phyloP scores from a whole-genome alignment of 2,113 vertebrate genomes.

The Oxyura jamaicensis region DNA sequence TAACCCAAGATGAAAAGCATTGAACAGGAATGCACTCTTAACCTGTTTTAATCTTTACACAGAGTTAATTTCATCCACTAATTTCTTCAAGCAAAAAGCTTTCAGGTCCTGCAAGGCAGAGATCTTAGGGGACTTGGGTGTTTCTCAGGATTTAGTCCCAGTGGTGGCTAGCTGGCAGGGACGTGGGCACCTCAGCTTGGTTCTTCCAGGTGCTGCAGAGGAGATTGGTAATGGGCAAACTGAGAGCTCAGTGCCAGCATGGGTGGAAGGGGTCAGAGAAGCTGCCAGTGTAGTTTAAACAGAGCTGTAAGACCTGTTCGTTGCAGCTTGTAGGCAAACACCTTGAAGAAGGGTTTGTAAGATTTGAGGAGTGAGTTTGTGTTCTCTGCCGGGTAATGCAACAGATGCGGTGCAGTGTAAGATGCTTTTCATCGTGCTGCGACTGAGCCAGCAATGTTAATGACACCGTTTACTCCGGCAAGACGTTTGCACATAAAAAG shows the following conservation, averaged over 20 bases:
- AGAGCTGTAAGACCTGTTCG: not conserved
- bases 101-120: not conserved
- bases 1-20: not conserved
- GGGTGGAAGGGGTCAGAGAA: not conserved
- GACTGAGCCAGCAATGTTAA: not conserved
- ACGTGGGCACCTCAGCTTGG: fast-evolving
- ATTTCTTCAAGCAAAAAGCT: not conserved
- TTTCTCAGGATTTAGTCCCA: not conserved
- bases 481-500: not conserved
- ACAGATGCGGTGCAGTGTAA: not conserved
- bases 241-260: not conserved
- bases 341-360: not conserved
- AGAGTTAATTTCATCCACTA: not conserved
- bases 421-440: not conserved
- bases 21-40: not conserved
- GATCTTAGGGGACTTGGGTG: not conserved
- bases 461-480: not conserved
- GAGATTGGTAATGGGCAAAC: not conserved
- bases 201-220: not conserved
- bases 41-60: not conserved
- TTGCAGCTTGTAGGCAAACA: not conserved
- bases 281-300: not conserved
- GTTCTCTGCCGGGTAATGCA: not conserved
- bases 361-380: not conserved
- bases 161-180: not conserved